Base-by-base conservation (phyloP, 2,888 invertebrate species). In the Augochlorella aurata region DNA sequence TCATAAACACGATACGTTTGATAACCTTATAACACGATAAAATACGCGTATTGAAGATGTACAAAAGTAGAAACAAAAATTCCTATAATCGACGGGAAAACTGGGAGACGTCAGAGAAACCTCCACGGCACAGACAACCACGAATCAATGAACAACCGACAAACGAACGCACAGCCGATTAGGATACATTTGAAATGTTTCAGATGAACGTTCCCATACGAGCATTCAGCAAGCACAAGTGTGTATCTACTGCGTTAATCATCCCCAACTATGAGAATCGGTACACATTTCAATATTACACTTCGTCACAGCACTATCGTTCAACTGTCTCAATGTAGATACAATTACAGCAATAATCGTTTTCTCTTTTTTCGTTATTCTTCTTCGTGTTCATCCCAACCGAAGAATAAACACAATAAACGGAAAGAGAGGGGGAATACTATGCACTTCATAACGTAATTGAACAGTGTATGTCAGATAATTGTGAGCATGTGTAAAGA, bases 331-430 rank as follows among this genome's bases (percentile, higher is more conserved):
- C 74, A 77, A 74, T 77, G 85, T 83, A 74, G 74, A 80, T 77
- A 84, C 86, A 89, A 88, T 87, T 90, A 85, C 81, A 83, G 80
- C 76, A 82, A 84, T 58, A 72, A 38, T 58, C 61, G 58, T 78
- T 79, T 76, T 71, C 68, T 79, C 80, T 74, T 76, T 76, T 67
- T 70, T 71, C 50, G 52, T 74, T 82, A 61, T 78, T 79, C 82
- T 76, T 78, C 78, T 84, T 58, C 73, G 68, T 81, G 72, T 80
- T 86, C 82, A 88, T 86, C 79, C 81, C 61, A 75, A 69, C 75
- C 70, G 76, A 73, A 84, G 82, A 86, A 86, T 84, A 85, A 85
- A 82, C 85, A 76, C 85, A 85, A 85, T 88, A 82, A 83, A 82
- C 74, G 63, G 74, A 65, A 72, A 82, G 72, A 71, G 78, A 49